Evolutionary conservation across 1,140 invertebrate species (phyloP), one percentile per base, ranked within the genome.

Genomic region (Streblospio benedicti): DNA sequence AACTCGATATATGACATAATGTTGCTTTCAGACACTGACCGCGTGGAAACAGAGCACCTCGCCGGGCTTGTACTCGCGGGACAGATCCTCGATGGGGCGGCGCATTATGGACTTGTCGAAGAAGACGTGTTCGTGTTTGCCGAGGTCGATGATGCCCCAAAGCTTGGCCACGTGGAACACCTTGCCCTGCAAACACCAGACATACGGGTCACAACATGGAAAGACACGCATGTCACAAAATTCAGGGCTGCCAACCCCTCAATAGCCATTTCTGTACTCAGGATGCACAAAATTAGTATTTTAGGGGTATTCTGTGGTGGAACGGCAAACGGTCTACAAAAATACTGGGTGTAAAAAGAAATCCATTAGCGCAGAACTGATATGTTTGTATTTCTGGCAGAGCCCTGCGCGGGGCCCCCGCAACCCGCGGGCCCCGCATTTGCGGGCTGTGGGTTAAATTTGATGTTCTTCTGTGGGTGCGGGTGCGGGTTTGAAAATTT

Each of bases 81-180:
- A 71, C 47, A 79, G 64, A 64, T 79, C 77, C 63, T 75, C 72
- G 57, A 75, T 70, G 18, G 71, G 64, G 53, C 76, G 71, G 18
- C 69, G 71, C 65, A 76, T 75, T 62, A 78, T 77, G 18, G 73
- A 74, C 45, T 74, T 68, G 56, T 79, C 77, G 60, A 79, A 78
- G 57, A 79, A 79, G 1, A 79, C 77, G 65, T 79, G 78, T 62
- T 79, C 78, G 68, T 79, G 77, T 58, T 73, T 70, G 1, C 76
- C 78, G 5, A 79, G 66, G 63, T 79, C 77, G 54, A 79, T 71
- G 38, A 79, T 79, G 1, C 77, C 78, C 76, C 77, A 79, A 9
- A 78, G 62, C 63, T 77, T 78, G 6, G 76, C 76, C 18, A 77
- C 71, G 64, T 78, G 76, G 60, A 71, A 78, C 20, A 78, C 69